Evolutionary conservation across 2,888 invertebrate species (phyloP), one percentile per base, ranked within the genome.

Genomic region (Cephus spinipes): DNA sequence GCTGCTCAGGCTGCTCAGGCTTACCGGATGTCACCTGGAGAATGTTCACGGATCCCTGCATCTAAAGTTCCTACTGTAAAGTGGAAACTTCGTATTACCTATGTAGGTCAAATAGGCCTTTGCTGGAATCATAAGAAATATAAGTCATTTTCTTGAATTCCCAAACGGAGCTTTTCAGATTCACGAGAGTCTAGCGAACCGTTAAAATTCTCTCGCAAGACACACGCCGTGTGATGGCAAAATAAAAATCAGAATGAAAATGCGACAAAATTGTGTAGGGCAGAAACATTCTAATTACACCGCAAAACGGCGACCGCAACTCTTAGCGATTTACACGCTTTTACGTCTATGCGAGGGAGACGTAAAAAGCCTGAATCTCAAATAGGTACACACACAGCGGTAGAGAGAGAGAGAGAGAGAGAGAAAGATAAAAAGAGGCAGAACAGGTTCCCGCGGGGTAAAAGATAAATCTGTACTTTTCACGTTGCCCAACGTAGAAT

Each of bases 401-500:
- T 4, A 15, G 40, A 36, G 36, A 35, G 35, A 35, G 35, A 12
- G 12, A 3, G 12, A 36, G 15, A 40, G 40, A 40, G 15, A 40
- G 15, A 15, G 23, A 30, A 30, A 31, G 31, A 31, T 31, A 31
- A 31, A 31, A 31, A 40, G 40, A 23, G 23, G 23, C 23, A 55
- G 40, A 55, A 23, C 15, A 55, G 23, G 40, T 55, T 71, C 31
- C 31, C 31, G 71, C 15, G 1, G 77, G 77, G 82, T 76, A 79
- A 83, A 83, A 86, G 85, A 86, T 86, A 87, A 87, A 86, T 87
- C 82, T 85, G 83, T 79, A 76, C 83, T 80, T 68, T 74, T 76
- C 79, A 76, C 81, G 82, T 82, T 83, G 79, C 79, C 80, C 85
- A 80, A 82, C 80, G 82, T 81, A 83, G 84, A 87, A 86, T 87